A percentile compares a stretch with the other conserved stretches of the same genome.
These are phyloP conservation scores for Neomicropteryx cornuta DNA, from an alignment of 1,140 invertebrate genomes.

Conservation along the genomic window DNA sequence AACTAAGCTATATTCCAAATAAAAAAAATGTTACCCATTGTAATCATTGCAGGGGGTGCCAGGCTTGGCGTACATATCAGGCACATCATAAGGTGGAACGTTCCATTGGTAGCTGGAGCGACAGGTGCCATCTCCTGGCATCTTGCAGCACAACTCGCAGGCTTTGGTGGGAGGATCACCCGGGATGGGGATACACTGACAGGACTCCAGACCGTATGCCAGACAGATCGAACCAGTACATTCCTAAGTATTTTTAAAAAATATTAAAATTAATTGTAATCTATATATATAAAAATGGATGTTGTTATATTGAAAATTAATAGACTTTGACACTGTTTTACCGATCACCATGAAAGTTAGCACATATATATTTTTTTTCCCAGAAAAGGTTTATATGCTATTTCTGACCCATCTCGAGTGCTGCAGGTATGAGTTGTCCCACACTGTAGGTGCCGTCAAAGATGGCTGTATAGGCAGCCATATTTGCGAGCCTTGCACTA, in stretches of 20 bases:
- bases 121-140: conserved; percentile 71
- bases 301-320: background rate
- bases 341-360: background rate
- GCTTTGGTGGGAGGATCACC: conserved; percentile 70
- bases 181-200: conserved; percentile 74
- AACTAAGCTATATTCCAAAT: too few species aligned
- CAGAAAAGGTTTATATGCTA: too few species aligned
- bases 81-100: conserved; percentile 75
- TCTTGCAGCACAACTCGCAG: conserved; percentile 82
- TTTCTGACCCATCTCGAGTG: too few species aligned
- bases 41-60: conserved; percentile 97
- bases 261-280: background rate
- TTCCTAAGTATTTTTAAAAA: too few species aligned
- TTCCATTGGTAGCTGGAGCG: conserved; percentile 89
- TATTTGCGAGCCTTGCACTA: too few species aligned
- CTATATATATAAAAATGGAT: background rate
- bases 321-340: conserved; percentile 8
- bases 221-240: conserved; percentile 46
- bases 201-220: conserved; percentile 89
- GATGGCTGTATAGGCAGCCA: too few species aligned
- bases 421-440: too few species aligned
- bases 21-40: conserved; percentile 53
- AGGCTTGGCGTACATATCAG: conserved; percentile 87
- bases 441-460: too few species aligned
- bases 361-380: background rate